A percentile compares a stretch with the other conserved stretches of the same genome.
These are phyloP conservation scores for Perodicticus potto DNA, from an alignment of 2,797 vertebrate species.

Conservation along the genomic window DNA sequence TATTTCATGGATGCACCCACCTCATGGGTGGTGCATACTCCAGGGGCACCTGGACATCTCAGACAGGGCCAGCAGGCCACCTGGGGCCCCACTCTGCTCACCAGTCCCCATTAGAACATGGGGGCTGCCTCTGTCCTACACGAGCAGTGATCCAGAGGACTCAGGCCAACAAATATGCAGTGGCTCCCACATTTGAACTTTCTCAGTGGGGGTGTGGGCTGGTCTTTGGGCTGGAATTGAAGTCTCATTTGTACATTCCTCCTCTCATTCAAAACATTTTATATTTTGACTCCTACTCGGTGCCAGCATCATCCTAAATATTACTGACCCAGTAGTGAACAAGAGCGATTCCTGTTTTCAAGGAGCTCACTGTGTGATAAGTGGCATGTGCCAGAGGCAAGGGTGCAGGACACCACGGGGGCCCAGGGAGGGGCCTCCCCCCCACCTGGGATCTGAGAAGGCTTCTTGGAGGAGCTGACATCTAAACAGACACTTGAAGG, in stretches of 20 bases:
- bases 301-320: not conserved
- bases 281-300: not conserved
- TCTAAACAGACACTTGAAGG: not conserved
- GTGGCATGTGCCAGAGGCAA: accelerated
- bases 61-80: not conserved
- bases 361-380: not conserved
- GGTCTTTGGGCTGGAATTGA: not conserved
- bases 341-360: not conserved
- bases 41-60: not conserved
- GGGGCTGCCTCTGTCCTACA: not conserved
- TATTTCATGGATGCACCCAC: not conserved
- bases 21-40: not conserved
- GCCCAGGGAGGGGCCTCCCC: not conserved
- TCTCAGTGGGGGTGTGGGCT: not conserved
- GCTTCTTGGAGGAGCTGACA: not conserved
- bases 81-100: not conserved
- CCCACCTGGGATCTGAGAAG: not conserved
- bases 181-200: not conserved
- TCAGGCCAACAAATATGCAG: not conserved
- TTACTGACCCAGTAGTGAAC: accelerated
- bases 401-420: not conserved
- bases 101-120: not conserved
- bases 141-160: not conserved
- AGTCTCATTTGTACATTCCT: not conserved
- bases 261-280: not conserved